A percentile compares a stretch with the other conserved stretches of the same genome.
Conservation (phyloP, 1,140 invertebrate genomes). For the Drosophila seguyi region DNA sequence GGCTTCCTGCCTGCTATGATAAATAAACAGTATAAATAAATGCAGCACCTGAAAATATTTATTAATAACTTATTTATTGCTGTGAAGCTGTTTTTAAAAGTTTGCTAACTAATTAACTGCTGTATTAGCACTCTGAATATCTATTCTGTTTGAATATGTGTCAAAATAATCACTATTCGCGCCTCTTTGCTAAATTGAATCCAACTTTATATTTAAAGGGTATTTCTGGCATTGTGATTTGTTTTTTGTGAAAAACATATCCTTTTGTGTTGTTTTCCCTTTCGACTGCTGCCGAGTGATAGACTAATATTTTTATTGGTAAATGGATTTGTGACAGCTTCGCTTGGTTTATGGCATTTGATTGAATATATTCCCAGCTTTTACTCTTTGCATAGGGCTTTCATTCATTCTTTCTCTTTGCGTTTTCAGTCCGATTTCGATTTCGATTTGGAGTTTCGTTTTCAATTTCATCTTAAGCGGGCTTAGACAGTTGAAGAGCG, state of each 20-base stretch:
- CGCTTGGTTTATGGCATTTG: constrained; percentile 61
- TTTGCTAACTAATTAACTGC: neutral
- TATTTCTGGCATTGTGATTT: neutral
- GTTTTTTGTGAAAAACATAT: neutral
- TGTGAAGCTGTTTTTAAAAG: neutral
- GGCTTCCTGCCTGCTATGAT: neutral
- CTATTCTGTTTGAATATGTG: neutral
- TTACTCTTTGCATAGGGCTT: constrained; percentile 17
- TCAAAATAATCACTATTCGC: constrained; percentile 2
- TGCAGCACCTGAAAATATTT: neutral
- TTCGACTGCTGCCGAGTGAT: constrained; percentile 16
- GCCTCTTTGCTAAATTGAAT: neutral
- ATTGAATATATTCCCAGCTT: constrained; percentile 56
- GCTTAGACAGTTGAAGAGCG: constrained; percentile 28
- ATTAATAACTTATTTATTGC: neutral
- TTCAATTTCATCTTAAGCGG: constrained; percentile 55
- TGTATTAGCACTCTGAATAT: constrained; percentile 1
- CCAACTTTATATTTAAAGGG: constrained; percentile 3
- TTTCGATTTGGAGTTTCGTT: constrained; percentile 41
- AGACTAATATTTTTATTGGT: constrained; percentile 73
- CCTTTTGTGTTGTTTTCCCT: neutral
- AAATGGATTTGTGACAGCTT: constrained; percentile 73
- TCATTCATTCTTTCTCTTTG: constrained; percentile 21
- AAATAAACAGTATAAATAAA: neutral
- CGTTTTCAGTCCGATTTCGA: constrained; percentile 19